Evolutionary conservation across 2,797 vertebrate species (phyloP).

Genomic region (Phrynocephalus forsythii): DNA sequence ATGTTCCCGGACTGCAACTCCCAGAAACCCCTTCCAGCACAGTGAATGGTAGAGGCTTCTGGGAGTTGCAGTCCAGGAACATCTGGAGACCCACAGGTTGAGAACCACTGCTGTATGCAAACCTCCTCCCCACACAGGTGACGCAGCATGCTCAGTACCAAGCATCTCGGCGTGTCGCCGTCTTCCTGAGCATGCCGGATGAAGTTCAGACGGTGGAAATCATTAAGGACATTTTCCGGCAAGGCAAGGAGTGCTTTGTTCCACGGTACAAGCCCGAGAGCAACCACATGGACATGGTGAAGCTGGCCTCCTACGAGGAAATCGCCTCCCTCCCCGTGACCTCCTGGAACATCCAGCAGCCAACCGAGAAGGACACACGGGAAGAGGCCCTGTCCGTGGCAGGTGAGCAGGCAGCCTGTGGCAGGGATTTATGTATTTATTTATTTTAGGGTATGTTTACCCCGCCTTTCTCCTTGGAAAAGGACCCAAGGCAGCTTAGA

Average conservation of each 20-base stretch:
- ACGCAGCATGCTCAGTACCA: constrained; percentile 85
- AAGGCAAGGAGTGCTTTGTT: constrained; percentile 91
- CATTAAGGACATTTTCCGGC: constrained; percentile 84
- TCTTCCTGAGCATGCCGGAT: constrained; percentile 93
- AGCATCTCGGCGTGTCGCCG: constrained; percentile 84
- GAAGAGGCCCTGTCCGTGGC: constrained; percentile 85
- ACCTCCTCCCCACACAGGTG: constrained; percentile 77
- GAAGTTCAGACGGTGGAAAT: constrained; percentile 90
- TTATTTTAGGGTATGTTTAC: too few relatives aligned
- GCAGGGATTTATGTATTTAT: too few relatives aligned
- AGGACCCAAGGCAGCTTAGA: too few relatives aligned
- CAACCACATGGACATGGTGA: constrained; percentile 94
- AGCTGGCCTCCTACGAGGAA: constrained; percentile 82
- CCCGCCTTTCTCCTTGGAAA: too few relatives aligned
- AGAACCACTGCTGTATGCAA: not conserved
- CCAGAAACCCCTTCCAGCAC: too few relatives aligned
- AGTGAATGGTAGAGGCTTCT: too few relatives aligned
- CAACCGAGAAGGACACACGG: constrained; percentile 77
- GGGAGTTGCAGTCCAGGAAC: too few relatives aligned
- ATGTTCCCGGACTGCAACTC: too few relatives aligned
- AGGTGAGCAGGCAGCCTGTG: constrained; percentile 74
- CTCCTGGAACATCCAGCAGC: constrained; percentile 92
- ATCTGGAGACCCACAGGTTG: too few relatives aligned
- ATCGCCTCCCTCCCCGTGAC: constrained; percentile 85
- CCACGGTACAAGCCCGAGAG: constrained; percentile 84